These are phyloP conservation scores for Holacanthella duospinosa DNA, from an alignment of 2,888 invertebrate species.

Conservation along the genomic window DNA sequence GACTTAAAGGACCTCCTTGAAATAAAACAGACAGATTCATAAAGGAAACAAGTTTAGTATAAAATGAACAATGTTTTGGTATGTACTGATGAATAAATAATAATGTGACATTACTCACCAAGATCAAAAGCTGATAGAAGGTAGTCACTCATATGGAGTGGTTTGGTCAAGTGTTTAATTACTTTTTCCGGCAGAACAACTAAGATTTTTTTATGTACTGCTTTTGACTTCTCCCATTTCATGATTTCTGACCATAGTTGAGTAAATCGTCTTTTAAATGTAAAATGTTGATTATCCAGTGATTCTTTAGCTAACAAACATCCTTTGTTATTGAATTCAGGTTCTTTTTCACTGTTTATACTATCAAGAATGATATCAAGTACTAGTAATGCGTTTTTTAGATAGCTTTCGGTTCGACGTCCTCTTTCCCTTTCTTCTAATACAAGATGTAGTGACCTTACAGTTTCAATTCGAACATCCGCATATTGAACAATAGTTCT, in stretches of 20 bases:
- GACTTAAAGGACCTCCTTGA: conserved; percentile 78
- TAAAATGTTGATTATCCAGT: conserved; percentile 14
- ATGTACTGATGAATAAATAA: no score
- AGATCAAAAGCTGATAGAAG: conserved; percentile 78
- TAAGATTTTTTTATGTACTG: conserved; percentile 64
- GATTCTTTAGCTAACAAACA: neutral
- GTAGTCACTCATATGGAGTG: conserved; percentile 78
- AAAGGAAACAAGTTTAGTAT: no score
- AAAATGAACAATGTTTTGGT: no score
- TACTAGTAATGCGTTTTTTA: neutral
- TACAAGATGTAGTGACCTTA: neutral
- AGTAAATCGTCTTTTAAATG: conserved; percentile 29
- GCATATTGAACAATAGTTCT: neutral
- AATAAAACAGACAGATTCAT: no score
- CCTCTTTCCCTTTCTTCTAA: neutral
- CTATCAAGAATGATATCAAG: neutral
- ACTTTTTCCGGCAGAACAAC: conserved; percentile 71
- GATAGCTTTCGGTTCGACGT: neutral
- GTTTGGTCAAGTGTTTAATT: conserved; percentile 66
- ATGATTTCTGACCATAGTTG: conserved; percentile 61
- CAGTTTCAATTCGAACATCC: neutral
- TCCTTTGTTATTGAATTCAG: neutral
- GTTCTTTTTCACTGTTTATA: neutral
- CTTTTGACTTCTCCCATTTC: conserved; percentile 56
- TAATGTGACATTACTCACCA: conserved; percentile 45